These are phyloP conservation scores for Drosophila lacteicornis DNA, from an alignment of 1,140 invertebrate species.

Conservation along the genomic window DNA sequence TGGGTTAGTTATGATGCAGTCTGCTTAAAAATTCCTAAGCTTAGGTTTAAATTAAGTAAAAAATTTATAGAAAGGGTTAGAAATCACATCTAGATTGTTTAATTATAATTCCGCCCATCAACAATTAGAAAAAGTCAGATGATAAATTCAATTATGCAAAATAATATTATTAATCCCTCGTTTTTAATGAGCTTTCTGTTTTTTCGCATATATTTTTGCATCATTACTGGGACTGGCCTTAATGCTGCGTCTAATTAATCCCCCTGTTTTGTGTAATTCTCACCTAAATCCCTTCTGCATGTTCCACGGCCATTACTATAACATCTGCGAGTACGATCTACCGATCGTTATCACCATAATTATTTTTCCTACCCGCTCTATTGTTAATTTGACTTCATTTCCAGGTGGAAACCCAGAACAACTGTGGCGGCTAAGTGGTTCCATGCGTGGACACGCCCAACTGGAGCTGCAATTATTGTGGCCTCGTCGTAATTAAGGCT, in stretches of 20 bases:
- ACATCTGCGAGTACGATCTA: constrained; percentile 32
- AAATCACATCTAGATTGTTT: background rate
- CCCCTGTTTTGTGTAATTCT: constrained; percentile 12
- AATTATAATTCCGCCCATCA: too few relatives aligned
- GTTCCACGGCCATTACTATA: constrained; percentile 47
- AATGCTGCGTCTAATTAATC: constrained; percentile 1
- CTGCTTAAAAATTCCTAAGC: too few relatives aligned
- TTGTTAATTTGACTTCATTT: constrained; percentile 62
- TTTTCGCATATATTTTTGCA: too few relatives aligned
- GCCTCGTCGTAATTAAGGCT: constrained; percentile 45
- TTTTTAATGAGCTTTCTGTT: background rate
- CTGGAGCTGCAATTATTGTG: constrained; percentile 49
- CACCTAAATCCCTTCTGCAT: constrained; percentile 52
- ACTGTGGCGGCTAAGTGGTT: constrained; percentile 59
- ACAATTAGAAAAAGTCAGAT: background rate
- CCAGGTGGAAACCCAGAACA: constrained; percentile 28
- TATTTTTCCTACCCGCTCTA: constrained; percentile 39
- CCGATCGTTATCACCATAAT: constrained; percentile 71
- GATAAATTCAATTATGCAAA: background rate
- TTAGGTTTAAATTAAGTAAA: background rate
- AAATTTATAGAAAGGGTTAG: background rate
- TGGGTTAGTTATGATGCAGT: too few relatives aligned
- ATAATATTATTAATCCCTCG: too few relatives aligned
- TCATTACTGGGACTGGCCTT: background rate
- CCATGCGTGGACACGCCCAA: constrained; percentile 60